Evolutionary conservation across 92 coral and sea anemone genomes (phyloP), one percentile per base, ranked within the genome.

Genomic region (Zoanthus sansibaricus): DNA sequence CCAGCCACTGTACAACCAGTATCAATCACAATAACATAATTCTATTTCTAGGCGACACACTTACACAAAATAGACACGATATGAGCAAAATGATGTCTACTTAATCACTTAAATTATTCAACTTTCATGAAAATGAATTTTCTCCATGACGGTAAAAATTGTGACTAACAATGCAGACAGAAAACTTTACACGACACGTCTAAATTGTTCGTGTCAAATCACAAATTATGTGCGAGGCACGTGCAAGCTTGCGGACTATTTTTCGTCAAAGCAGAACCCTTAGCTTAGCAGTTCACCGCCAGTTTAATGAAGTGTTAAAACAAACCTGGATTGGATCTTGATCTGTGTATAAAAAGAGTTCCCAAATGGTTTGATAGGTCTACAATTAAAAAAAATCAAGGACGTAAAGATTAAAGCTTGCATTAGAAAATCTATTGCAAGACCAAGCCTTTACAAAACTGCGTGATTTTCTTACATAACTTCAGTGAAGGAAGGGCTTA

Each of bases 361-460:
- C 99, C 99, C 89, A 91, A 93, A 80, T 97, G 99, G 87, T 97
- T 96, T 70, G 98, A 95, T 79, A 97, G 92, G 91, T 97, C 99
- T 97, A 79, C 47, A 85, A 87, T 48, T 21, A 91, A 91, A 64
- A 83, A 44, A 48, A 30, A 0, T 25, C 17, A 18, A 4, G 18
- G 46, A 80, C 66, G 69, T 8, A 62, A 62, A 16, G 76, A 85
- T 49, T 49, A 11, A 49, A 49, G 9, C 55, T 49, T 49, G 3
- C 12, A 7, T 11, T 1, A 11, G 55, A 49, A 49, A 49, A 49
- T 49, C 12, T 49, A 49, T 1, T 49, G 55, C 12, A 49, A 5
- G 9, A 49, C 55, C 55, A 49, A 49, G 10, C 55, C 9, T 49
- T 49, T 9, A 49, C 10, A 16, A 62, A 9, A 62, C 69, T n/a